Conservation (phyloP, 2,888 invertebrate species). For the Amphipyra berbera region DNA sequence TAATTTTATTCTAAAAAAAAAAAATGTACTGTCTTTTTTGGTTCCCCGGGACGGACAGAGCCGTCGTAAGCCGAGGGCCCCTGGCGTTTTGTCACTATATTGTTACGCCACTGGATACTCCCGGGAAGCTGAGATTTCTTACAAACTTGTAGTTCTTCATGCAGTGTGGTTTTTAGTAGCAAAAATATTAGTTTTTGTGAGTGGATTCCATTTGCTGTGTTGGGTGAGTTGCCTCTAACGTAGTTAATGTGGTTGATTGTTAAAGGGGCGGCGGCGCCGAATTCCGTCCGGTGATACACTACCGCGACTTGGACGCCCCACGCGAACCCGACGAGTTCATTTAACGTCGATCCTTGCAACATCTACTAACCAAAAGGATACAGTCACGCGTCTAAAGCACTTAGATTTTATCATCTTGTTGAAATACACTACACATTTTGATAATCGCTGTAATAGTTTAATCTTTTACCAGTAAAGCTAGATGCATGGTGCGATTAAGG, state of each 20-base stretch:
- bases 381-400: constrained; percentile 39
- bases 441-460: constrained; percentile 46
- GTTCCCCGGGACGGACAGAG: no score
- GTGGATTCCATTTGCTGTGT: constrained; percentile 63
- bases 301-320: constrained; percentile 97
- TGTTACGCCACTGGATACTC: no score
- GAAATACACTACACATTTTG: constrained; percentile 41
- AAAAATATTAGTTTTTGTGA: constrained; percentile 48
- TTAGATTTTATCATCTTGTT: constrained; percentile 43
- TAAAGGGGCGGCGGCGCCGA: constrained; percentile 94
- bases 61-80: no score
- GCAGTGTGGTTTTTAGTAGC: constrained; percentile 55
- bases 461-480: constrained; percentile 34
- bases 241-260: constrained; percentile 83
- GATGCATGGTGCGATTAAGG: constrained; percentile 27
- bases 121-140: constrained; percentile 82
- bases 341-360: constrained; percentile 79
- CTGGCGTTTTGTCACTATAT: no score
- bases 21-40: no score
- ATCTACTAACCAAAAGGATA: constrained; percentile 66
- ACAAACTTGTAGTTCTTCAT: constrained; percentile 36
- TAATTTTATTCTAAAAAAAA: no score
- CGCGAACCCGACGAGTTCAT: constrained; percentile 97
- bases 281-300: constrained; percentile 97
- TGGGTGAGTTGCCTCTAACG: constrained; percentile 60